Evolutionary conservation across 2,113 vertebrate genomes (phyloP).

Genomic region (Ardeotis arabs): DNA sequence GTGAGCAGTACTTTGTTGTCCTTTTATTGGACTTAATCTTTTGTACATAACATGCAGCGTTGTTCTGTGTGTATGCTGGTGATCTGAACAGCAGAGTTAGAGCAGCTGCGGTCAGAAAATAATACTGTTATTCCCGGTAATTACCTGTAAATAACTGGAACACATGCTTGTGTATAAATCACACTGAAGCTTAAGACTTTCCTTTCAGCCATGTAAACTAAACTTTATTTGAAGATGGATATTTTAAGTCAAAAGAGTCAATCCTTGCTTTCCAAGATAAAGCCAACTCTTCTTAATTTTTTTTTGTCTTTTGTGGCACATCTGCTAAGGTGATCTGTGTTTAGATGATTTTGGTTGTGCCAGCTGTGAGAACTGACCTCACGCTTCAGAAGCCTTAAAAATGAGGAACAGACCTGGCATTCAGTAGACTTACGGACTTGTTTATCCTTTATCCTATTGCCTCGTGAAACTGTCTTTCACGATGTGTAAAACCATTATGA

Average conservation of each 20-base stretch:
- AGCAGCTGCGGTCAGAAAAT: not conserved
- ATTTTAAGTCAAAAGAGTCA: not conserved
- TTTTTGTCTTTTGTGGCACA: not conserved
- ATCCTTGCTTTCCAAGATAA: not conserved
- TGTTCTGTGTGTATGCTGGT: not conserved
- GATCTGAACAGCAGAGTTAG: not conserved
- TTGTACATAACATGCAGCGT: rapidly evolving
- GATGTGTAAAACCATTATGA: not conserved
- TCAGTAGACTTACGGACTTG: rapidly evolving
- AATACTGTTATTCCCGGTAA: not conserved
- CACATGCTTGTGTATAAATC: no score
- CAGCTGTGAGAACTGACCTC: not conserved
- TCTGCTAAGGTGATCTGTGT: not conserved
- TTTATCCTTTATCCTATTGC: not conserved
- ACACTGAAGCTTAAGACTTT: not conserved
- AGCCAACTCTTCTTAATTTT: not conserved
- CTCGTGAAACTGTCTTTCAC: not conserved
- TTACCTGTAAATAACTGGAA: not conserved
- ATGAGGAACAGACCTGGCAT: not conserved
- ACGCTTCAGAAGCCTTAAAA: not conserved
- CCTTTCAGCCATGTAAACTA: not conserved
- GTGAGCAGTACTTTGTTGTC: not conserved
- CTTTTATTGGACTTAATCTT: not conserved
- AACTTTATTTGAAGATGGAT: not conserved
- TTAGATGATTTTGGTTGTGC: not conserved